Evolutionary conservation across 2,113 vertebrate genomes (phyloP).

Genomic region (Neodontobutis hainanensis): DNA sequence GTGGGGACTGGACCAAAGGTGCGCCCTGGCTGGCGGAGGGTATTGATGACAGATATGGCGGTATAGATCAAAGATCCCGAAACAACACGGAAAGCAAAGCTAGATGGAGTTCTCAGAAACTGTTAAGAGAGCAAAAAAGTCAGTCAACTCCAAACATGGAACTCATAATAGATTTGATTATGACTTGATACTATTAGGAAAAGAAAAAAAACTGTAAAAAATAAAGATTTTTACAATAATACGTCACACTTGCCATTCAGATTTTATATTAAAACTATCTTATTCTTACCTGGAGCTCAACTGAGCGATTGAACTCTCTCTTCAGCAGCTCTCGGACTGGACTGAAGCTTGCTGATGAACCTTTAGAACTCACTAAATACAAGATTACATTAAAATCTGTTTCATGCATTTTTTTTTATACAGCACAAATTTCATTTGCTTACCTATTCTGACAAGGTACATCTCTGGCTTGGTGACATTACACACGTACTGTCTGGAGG

Average conservation of each 20-base stretch:
- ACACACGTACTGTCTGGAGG: constrained; percentile 74
- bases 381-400: constrained; percentile 8
- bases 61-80: constrained; percentile 91
- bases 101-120: constrained; percentile 88
- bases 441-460: constrained; percentile 82
- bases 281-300: constrained; percentile 77
- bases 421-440: constrained; percentile 13
- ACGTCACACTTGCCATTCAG: no score
- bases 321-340: constrained; percentile 77
- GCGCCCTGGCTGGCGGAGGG: constrained; percentile 78
- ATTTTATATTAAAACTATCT: neutral
- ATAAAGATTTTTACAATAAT: no score
- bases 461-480: constrained; percentile 78
- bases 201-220: no score
- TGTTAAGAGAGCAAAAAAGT: constrained; percentile 49
- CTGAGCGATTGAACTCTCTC: constrained; percentile 78
- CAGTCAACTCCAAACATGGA: neutral
- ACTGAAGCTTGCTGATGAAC: constrained; percentile 68
- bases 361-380: constrained; percentile 72
- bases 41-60: constrained; percentile 88
- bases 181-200: no score
- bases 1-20: constrained; percentile 78
- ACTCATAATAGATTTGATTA: no score
- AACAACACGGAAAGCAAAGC: constrained; percentile 89
- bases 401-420: neutral